Base-by-base conservation (phyloP, 2,888 invertebrate genomes). In the Cheilosia pagana region DNA sequence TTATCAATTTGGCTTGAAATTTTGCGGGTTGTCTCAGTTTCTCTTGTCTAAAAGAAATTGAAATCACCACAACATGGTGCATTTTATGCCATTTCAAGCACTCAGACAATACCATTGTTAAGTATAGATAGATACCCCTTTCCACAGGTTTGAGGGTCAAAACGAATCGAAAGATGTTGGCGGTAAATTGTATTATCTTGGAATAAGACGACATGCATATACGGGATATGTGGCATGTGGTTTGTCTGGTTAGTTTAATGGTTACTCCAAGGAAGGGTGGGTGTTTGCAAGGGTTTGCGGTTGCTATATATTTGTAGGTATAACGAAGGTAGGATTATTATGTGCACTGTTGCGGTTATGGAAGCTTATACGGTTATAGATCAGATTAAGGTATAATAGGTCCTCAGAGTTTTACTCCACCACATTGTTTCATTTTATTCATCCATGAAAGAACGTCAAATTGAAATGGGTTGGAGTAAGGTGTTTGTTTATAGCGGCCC, bases 71-170 rank as follows among this genome's bases (percentile, higher is more conserved):
- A 35, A 4, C 70, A 60, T 70, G 63, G 79, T 79, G 83, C 74
- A 83, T 83, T 83, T 75, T 79, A 78, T 75, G 63, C 59, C 63
- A 75, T 63, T 74, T 68, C 78, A 70, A 65, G 53, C 53, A 65
- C 62, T 67, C 67, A 60, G 67, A 57, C 62, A 43, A 35, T 43
- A 76, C 39, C 65, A 77, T 59, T 63, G 39, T 16, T 3, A 21
- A 31, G 41, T 31, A 25, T 21, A n/a, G 39, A 39, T 57, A 75
- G 67, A 5, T 48, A 10, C 4, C 41, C 41, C 19, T 31, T 60
- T 16, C 39, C 50, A 12, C 31, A 65, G 43, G 31, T 48, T 57
- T 75, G n/a, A 48, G 35, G 63, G n/a, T 41, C 12, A 19, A n/a
- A 25, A 28, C 12, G 41, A 67, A 59, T 1, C 43, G 43, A 68